A percentile compares a stretch with the other conserved stretches of the same genome.
Evolutionary conservation across 1,140 invertebrate species (phyloP).

Genomic region (Arctopsyche grandis): DNA sequence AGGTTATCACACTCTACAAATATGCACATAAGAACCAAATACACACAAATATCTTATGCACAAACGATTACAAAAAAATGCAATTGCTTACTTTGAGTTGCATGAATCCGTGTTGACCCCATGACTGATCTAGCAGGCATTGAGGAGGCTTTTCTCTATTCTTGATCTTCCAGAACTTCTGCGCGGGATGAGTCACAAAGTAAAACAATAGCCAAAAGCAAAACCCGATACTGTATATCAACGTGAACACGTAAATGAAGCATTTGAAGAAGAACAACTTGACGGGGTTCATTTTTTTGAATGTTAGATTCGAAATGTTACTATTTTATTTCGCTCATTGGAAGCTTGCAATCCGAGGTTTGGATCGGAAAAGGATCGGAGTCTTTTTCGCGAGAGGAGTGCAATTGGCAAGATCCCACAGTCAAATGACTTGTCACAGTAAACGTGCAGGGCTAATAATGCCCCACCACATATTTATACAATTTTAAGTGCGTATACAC

Average conservation of each 20-base stretch:
- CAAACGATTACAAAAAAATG: neutral
- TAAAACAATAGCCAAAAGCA: constrained; percentile 47
- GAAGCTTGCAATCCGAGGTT: neutral
- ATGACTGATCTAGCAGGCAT: constrained; percentile 68
- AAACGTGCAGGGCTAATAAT: constrained; percentile 8
- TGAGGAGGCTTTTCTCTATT: constrained; percentile 69
- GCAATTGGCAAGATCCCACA: constrained; percentile 34
- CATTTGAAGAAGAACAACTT: constrained; percentile 46
- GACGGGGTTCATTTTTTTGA: constrained; percentile 49
- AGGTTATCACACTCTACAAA: too few relatives aligned
- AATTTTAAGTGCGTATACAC: neutral
- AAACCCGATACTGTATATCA: constrained; percentile 50
- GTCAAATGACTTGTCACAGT: constrained; percentile 22
- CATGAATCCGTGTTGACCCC: constrained; percentile 73
- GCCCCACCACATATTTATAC: constrained; percentile 22
- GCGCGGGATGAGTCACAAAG: constrained; percentile 33
- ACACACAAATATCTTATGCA: neutral
- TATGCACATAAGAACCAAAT: too few relatives aligned
- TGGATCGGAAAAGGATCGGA: neutral
- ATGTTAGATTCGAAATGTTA: too few relatives aligned
- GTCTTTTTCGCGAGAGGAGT: constrained; percentile 27
- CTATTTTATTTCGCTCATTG: too few relatives aligned
- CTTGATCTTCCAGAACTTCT: constrained; percentile 44
- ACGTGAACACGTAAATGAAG: constrained; percentile 45
- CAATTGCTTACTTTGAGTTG: constrained; percentile 70